phyloP scores from a whole-genome alignment of 2,888 invertebrate species.

The Chrysotoxum bicinctum region DNA sequence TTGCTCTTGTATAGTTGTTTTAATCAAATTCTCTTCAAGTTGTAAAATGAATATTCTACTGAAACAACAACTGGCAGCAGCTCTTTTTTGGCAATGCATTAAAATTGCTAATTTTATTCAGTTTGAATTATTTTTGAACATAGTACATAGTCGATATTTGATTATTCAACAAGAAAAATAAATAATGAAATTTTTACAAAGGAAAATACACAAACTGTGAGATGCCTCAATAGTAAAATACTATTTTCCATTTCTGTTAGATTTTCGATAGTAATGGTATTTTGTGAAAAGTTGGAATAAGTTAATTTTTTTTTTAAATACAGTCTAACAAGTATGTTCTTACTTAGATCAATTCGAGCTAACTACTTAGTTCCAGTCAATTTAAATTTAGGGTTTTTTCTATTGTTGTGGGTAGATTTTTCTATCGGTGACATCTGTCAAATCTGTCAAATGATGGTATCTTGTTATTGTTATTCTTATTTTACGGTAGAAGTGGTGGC shows the following conservation, averaged over 20 bases:
- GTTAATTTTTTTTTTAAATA: no score
- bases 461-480: no score
- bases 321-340: no score
- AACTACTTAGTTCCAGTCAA: no score
- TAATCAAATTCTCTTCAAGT: slow-evolving; percentile 6
- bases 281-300: no score
- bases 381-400: no score
- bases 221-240: not conserved
- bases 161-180: slow-evolving; percentile 4
- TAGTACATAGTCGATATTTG: not conserved
- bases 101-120: slow-evolving; percentile 15
- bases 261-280: not conserved
- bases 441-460: no score
- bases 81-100: not conserved
- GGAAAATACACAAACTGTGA: not conserved
- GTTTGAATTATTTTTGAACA: not conserved
- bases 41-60: slow-evolving; percentile 3
- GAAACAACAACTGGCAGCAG: not conserved
- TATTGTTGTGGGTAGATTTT: no score
- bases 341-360: no score
- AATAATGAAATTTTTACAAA: not conserved
- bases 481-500: no score
- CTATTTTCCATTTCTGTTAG: not conserved
- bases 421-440: no score
- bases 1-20: not conserved